Evolutionary conservation across 2,113 vertebrate species (phyloP), one percentile per base, ranked within the genome.

Genomic region (Chaetops frenatus): DNA sequence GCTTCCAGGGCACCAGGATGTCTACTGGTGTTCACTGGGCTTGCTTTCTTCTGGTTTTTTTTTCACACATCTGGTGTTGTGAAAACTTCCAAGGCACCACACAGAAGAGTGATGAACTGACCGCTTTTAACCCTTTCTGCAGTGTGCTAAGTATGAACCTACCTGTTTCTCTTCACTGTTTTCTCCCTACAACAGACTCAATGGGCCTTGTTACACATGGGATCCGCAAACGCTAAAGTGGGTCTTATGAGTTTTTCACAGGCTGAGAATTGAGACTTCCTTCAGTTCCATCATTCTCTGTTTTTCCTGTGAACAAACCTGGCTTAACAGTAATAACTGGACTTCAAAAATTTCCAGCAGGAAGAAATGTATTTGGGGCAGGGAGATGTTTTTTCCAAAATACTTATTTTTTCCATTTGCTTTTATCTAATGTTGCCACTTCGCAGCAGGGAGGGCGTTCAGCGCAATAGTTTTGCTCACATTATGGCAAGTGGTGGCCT

Each of bases 1-100:
- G 96, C 95, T 97, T 92, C 86, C 78, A 97, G 92, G 96, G 73
- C 92, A 96, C 83, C 97, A 76, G 83, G 93, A 92, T 88, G 85
- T 94, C 93, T 97, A 61, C 82, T 88, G 25, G 86, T 84, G 76
- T 90, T 94, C 71, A 24, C 66, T 88, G 92, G 94, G 77, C 79
- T 93, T 77, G 60, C 71, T 95, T 93, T 79, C 74, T 94, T 84
- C 38, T 73, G 81, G 81, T 92, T 88, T 78, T 70, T 78, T 74
- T 67, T 71, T 38, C n/a, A 0, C 92, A 96, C 95, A 97, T 97
- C 94, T 96, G 96, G 95, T 94, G 77, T 81, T 90, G 94, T 81
- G 93, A 86, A 96, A 95, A 88, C 86, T 94, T 90, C 67, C 95
- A 81, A 92, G 76, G 81, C 90, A 95, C 72, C 86, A 84, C 76